phyloP scores from a whole-genome alignment of 2,797 vertebrate species.

The Cygnus olor region DNA sequence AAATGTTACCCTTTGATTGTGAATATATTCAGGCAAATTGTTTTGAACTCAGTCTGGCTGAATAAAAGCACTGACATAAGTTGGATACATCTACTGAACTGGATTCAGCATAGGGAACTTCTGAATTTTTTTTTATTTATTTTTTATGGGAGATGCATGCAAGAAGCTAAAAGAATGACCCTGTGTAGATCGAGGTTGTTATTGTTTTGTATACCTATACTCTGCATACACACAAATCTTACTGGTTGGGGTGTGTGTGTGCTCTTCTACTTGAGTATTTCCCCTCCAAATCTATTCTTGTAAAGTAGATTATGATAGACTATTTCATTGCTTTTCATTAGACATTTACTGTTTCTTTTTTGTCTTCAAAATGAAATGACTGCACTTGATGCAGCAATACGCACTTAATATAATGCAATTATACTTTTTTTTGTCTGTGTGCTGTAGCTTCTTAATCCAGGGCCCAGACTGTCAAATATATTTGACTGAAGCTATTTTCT shows the following conservation, averaged over 20 bases:
- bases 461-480: neutral
- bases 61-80: neutral
- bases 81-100: neutral
- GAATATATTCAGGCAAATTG: neutral
- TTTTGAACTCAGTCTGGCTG: neutral
- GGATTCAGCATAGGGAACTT: neutral
- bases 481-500: neutral
- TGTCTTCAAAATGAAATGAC: neutral
- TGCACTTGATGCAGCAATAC: neutral
- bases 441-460: neutral
- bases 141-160: neutral
- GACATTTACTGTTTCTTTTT: neutral
- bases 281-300: neutral
- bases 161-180: neutral
- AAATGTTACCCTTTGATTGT: neutral
- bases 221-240: rapidly evolving
- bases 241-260: neutral
- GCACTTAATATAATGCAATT: neutral
- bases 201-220: neutral
- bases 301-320: neutral
- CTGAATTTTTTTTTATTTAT: neutral
- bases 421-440: neutral
- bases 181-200: neutral
- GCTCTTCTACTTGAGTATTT: neutral
- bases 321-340: neutral